Evolutionary conservation across 2,113 vertebrate species (phyloP).

Genomic region (Progne subis): DNA sequence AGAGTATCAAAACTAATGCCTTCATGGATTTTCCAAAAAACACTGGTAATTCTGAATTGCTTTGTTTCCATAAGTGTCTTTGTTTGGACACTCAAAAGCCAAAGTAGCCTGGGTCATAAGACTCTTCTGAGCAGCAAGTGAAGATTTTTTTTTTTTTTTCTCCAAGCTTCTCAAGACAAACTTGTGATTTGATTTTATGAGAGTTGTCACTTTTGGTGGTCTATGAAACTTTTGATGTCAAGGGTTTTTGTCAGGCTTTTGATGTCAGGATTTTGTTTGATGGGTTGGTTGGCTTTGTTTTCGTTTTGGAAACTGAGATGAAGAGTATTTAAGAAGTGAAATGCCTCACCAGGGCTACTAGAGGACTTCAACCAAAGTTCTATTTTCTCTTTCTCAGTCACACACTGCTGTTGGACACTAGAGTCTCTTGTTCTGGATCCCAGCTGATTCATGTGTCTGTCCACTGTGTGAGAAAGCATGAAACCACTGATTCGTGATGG

Average conservation of each 20-base stretch:
- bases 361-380: not conserved
- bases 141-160: not conserved
- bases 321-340: not conserved
- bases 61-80: not conserved
- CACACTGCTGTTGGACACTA: not conserved
- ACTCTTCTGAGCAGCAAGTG: not conserved
- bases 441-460: not conserved
- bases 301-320: not conserved
- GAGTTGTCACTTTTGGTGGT: not conserved
- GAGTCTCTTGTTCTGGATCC: not conserved
- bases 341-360: not conserved
- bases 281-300: not conserved
- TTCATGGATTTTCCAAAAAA: not conserved
- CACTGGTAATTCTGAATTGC: not conserved
- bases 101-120: not conserved
- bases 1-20: not conserved
- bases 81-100: not conserved
- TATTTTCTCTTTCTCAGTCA: not conserved
- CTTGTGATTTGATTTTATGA: not conserved
- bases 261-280: rapidly evolving
- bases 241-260: rapidly evolving
- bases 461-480: not conserved
- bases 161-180: not conserved
- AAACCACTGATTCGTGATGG: not conserved
- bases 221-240: not conserved